Conservation (phyloP, 2,113 vertebrate species). For the Fregata magnificens region DNA sequence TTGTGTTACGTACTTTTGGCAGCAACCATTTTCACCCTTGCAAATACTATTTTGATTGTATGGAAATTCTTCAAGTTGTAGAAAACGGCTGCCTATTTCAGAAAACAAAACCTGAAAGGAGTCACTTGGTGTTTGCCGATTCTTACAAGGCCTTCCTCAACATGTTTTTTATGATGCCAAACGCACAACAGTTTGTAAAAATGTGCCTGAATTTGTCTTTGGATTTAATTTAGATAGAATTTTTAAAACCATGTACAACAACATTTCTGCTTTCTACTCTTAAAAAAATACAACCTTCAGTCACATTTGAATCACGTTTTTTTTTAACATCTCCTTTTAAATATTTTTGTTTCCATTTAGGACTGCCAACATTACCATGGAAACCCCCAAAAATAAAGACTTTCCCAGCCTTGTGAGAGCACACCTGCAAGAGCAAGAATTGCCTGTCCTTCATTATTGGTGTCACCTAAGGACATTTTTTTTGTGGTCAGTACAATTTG, state of each 20-base stretch:
- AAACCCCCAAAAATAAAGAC: constrained; percentile 53
- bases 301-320: neutral
- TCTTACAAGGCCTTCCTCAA: neutral
- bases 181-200: neutral
- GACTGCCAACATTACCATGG: constrained; percentile 56
- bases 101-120: neutral
- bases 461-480: constrained; percentile 41
- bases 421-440: constrained; percentile 55
- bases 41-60: neutral
- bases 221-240: neutral
- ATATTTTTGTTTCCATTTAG: constrained; percentile 61
- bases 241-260: neutral
- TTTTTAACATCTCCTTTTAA: constrained; percentile 41
- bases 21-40: neutral
- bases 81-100: neutral
- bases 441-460: neutral
- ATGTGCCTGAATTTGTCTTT: neutral
- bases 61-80: neutral
- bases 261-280: neutral
- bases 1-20: neutral
- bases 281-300: constrained; percentile 13
- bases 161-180: neutral
- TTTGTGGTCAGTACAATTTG: neutral
- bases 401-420: constrained; percentile 38
- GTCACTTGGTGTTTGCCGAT: neutral